Conservation (phyloP, 2,888 invertebrate species). For the Hyalella azteca region DNA sequence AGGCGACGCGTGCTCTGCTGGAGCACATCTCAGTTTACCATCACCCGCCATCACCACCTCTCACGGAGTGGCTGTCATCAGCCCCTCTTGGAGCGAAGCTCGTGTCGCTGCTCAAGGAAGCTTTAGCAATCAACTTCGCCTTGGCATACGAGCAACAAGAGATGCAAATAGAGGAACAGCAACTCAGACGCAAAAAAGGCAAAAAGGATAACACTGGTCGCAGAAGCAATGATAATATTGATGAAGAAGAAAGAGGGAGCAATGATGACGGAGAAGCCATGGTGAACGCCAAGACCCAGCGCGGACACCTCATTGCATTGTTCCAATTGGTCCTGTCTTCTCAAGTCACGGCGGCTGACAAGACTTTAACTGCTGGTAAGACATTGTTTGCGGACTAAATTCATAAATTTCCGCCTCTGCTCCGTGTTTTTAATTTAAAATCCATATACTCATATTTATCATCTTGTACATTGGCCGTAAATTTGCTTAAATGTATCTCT, state of each 20-base stretch:
- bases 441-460: too few species aligned
- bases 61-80: conserved; percentile 2
- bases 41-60: background rate
- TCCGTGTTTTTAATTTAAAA: too few species aligned
- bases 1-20: conserved; percentile 1
- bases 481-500: too few species aligned
- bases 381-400: too few species aligned
- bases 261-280: background rate
- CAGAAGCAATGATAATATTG: background rate
- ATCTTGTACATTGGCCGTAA: too few species aligned
- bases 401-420: too few species aligned
- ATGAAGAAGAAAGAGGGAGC: background rate
- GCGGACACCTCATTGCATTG: background rate
- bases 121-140: conserved; percentile 13
- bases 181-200: background rate
- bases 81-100: conserved; percentile 7
- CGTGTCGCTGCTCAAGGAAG: conserved; percentile 14
- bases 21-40: background rate
- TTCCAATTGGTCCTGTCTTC: conserved; percentile 6
- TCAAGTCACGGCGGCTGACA: background rate
- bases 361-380: background rate
- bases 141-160: conserved; percentile 15
- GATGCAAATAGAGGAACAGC: background rate
- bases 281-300: background rate
- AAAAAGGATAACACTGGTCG: background rate